Conservation (phyloP, 2,113 vertebrate species). For the Python bivittatus region DNA sequence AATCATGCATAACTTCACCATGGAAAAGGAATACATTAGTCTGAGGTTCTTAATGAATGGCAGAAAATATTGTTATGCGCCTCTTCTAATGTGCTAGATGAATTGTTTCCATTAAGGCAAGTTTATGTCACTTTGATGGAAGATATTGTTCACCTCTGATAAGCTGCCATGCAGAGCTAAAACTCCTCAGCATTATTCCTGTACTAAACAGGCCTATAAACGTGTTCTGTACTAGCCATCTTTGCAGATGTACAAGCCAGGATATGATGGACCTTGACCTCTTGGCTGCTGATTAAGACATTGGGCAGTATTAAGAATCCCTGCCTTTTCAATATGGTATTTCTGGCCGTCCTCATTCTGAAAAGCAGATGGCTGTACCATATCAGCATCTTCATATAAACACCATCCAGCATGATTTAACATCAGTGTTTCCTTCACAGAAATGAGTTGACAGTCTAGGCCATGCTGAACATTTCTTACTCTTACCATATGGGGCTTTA, state of each 20-base stretch:
- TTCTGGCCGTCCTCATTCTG: not conserved
- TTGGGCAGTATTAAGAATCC: not conserved
- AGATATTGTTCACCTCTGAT: not conserved
- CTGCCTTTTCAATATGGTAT: not conserved
- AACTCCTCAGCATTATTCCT: not conserved
- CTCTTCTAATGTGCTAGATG: slow-evolving; percentile 37
- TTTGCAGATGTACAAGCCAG: not conserved
- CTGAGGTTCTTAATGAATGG: slow-evolving; percentile 25
- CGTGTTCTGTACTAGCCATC: not conserved
- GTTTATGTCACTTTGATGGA: slow-evolving; percentile 37
- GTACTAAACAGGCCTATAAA: not conserved
- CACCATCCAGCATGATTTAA: not conserved
- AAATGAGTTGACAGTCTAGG: not conserved
- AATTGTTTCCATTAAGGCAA: slow-evolving; percentile 50
- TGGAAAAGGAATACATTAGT: slow-evolving; percentile 49
- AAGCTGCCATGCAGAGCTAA: not conserved
- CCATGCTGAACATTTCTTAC: not conserved
- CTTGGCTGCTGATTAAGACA: not conserved
- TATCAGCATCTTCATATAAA: not conserved
- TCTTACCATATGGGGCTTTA: not conserved
- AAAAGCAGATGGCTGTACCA: not conserved
- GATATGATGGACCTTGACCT: not conserved
- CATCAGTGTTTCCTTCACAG: not conserved
- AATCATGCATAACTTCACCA: slow-evolving; percentile 46
- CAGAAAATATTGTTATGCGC: slow-evolving; percentile 39